Evolutionary conservation across 64 coral and sea anemone genomes (phyloP).

Genomic region (Dendronephthya gigantea): DNA sequence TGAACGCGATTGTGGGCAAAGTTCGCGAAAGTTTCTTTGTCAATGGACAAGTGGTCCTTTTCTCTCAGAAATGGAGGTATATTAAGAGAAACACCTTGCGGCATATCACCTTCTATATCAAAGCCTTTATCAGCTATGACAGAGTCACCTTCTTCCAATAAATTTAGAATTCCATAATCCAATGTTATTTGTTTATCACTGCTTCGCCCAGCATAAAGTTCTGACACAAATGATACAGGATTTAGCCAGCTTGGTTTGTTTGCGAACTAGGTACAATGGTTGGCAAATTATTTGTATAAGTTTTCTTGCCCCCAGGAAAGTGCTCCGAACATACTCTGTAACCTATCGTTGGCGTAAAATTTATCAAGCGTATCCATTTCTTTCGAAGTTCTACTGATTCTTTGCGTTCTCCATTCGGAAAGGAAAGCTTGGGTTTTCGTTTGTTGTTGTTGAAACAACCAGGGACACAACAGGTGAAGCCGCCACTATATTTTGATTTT

Average conservation of each 20-base stretch:
- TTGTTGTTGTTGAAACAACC: constrained; percentile 35
- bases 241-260: constrained; percentile 8
- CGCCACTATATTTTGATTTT: not conserved
- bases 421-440: constrained; percentile 42
- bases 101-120: constrained; percentile 27
- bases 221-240: too few relatives aligned
- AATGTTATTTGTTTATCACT: constrained; percentile 3
- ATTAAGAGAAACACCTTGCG: constrained; percentile 21
- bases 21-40: too few relatives aligned
- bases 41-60: too few relatives aligned
- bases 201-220: too few relatives aligned
- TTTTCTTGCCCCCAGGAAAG: constrained; percentile 40
- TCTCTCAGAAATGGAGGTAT: constrained; percentile 36
- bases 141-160: constrained; percentile 24
- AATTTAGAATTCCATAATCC: constrained; percentile 28
- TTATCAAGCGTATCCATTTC: constrained; percentile 37
- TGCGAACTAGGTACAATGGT: constrained; percentile 36
- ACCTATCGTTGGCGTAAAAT: constrained; percentile 34
- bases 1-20: too few relatives aligned
- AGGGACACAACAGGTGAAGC: constrained; percentile 50
- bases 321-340: constrained; percentile 46
- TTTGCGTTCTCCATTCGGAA: constrained; percentile 40
- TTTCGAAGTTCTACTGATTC: constrained; percentile 34
- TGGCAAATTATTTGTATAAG: constrained; percentile 32
- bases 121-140: constrained; percentile 32